Conservation (phyloP, 2,797 vertebrate genomes). For the Rallus crepitans region DNA sequence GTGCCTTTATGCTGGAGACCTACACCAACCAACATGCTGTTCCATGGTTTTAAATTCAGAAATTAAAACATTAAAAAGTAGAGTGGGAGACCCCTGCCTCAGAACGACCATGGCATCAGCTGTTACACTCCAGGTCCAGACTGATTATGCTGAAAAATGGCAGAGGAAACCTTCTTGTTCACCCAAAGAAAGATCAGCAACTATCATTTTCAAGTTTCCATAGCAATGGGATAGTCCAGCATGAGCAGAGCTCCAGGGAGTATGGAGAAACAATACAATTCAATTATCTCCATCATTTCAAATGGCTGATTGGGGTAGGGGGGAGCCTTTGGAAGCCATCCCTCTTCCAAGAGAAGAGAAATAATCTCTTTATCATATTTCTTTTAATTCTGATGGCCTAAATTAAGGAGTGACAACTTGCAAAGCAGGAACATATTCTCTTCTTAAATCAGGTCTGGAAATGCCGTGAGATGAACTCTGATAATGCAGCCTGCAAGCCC, state of each 20-base stretch:
- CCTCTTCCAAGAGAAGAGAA: slow-evolving; percentile 61
- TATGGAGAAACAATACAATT: slow-evolving; percentile 67
- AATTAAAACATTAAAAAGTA: background rate
- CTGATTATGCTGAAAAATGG: slow-evolving; percentile 13
- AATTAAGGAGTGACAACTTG: slow-evolving; percentile 79
- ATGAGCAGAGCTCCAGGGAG: slow-evolving; percentile 23
- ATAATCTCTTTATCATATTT: slow-evolving; percentile 71
- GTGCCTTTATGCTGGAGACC: background rate
- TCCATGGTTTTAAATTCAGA: background rate
- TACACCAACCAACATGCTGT: background rate
- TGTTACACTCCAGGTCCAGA: background rate
- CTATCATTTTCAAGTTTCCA: slow-evolving; percentile 33
- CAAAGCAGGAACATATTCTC: slow-evolving; percentile 76
- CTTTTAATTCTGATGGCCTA: slow-evolving; percentile 78
- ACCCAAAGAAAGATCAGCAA: slow-evolving; percentile 41
- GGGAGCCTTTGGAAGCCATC: slow-evolving; percentile 58
- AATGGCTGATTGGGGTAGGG: slow-evolving; percentile 61
- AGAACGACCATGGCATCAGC: background rate
- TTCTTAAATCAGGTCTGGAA: slow-evolving; percentile 80
- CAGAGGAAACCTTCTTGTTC: slow-evolving; percentile 9
- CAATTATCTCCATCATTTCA: slow-evolving; percentile 78
- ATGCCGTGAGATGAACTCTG: slow-evolving; percentile 76
- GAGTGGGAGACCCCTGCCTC: background rate
- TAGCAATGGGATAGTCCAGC: slow-evolving; percentile 52
- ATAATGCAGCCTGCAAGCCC: slow-evolving; percentile 77